Evolutionary conservation across 2,888 invertebrate genomes (phyloP), one percentile per base, ranked within the genome.

Genomic region (Drosophila meridionalis): DNA sequence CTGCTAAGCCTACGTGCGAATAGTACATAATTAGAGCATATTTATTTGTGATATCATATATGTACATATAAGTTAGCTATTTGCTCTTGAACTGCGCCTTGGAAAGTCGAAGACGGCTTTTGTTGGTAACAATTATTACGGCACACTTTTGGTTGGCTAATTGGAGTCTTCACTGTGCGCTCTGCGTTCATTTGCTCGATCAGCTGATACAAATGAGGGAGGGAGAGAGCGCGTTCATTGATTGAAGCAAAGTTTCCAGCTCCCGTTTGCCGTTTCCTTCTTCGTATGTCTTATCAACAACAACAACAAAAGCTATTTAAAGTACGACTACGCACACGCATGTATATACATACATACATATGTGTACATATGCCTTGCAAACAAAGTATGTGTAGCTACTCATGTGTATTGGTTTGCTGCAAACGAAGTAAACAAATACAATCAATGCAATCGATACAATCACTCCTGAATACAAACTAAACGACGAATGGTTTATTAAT

Each of bases 191-290:
- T 53, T 45, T 61, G 32, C 30, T 28, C 43, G 57, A 11, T 73
- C 80, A 81, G 80, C 80, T 81, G 80, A 71, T 87, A 68, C 63
- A 45, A 43, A 34, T 36, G 12, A 34, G 34, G 42, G 53, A 69
- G 60, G 60, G 68, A 60, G 32, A 67, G 69, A 77, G 69, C 69
- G 67, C 73, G 72, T 83, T 88, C 86, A 85, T 85, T 85, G 90
- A 85, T 89, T 85, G 75, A 70, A 85, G 73, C 59, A 52, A 73
- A 68, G 68, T 69, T 69, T 65, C 47, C 69, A 89, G 75, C 86
- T 89, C 67, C 67, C 68, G 67, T 69, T 82, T 73, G 67, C 69
- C 68, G 69, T 71, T 85, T 85, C 68, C 69, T 80, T 59, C 76
- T 80, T 77, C 73, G 78, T 67, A 38, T 70, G 52, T 68, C 62